These are phyloP conservation scores for Cariama cristata DNA, from an alignment of 2,113 vertebrate species.

Conservation along the genomic window DNA sequence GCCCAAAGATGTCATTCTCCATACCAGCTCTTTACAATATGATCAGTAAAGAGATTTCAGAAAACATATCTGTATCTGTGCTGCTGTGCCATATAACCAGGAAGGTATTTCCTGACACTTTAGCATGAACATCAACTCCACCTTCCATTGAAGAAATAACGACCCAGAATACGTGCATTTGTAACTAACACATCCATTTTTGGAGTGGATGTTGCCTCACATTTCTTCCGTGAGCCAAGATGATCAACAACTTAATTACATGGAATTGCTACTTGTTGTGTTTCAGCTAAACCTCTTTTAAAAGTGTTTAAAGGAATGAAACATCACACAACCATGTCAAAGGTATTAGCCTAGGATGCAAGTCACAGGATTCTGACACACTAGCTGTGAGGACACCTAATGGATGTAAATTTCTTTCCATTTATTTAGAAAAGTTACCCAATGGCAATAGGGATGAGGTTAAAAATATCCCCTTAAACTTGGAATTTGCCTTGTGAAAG, in stretches of 20 bases:
- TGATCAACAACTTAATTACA: not conserved
- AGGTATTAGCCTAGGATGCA: not conserved
- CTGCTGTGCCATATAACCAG: not conserved
- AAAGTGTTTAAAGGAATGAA: not conserved
- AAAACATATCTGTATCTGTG: not conserved
- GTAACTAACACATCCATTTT: not conserved
- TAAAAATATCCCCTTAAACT: not conserved
- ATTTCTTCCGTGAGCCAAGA: not conserved
- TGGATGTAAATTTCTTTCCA: not conserved
- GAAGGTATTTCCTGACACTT: not conserved
- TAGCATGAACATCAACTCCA: not conserved
- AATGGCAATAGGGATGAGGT: not conserved
- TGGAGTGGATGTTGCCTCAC: not conserved
- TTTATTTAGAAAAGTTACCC: not conserved
- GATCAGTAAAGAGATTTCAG: not conserved
- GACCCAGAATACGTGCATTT: not conserved
- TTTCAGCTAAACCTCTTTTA: not conserved
- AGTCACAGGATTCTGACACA: not conserved
- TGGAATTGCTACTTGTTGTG: not conserved
- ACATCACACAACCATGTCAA: fast-evolving
- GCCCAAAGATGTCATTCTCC: not conserved
- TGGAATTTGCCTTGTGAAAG: not conserved
- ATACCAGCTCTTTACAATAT: fast-evolving
- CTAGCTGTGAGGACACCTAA: not conserved
- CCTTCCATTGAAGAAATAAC: not conserved